Base-by-base conservation (phyloP, 1,140 invertebrate genomes). In the Pemphigus obesinymphae region DNA sequence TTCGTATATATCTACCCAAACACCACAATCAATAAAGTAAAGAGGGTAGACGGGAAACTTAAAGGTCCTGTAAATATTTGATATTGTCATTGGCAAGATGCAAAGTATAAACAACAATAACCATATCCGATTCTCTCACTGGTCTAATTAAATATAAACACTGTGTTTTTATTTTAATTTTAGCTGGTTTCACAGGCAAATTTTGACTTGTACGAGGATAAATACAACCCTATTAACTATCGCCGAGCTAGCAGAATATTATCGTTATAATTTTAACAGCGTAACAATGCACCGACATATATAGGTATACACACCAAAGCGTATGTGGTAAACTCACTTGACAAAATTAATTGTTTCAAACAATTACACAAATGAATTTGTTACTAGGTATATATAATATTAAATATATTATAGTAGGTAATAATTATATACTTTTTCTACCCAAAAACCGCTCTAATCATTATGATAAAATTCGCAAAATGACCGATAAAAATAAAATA, bases 51-150 rank as follows among this genome's bases (percentile, higher is more conserved):
- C 34, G 15, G 37, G 2, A 43, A 80, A 80, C 76, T 61, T 80
- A 80, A 63, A 63, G 76, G 53, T 31, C 23, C 34, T 43, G 76
- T 80, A 80, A 80, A 80, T 80, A 80, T 80, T 80, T 80, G 26
- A 80, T 80, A 80, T 61, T 61, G 37, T 61, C 63, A 80, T 80
- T 80, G 76, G 76, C 55, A 80, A 45, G 53, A 43, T 76, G 37
- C 34, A 23, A 72, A 20, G 43, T 73, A 73, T 73, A 80, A 63
- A 80, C 76, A 78, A 45, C 37, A 80, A 61, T 63, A 80, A 80
- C 8, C 23, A 29, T 63, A n/a, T 40, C n/a, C 11, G 23, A 61
- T 40, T 80, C 37, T 40, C n/a, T 72, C 17, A 10, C 13, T 43
- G 23, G 0, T 29, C 76, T 63, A 63, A 61, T 80, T 45, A 43